phyloP scores from a whole-genome alignment of 2,888 invertebrate species.

The Sminthurides aquaticus region DNA sequence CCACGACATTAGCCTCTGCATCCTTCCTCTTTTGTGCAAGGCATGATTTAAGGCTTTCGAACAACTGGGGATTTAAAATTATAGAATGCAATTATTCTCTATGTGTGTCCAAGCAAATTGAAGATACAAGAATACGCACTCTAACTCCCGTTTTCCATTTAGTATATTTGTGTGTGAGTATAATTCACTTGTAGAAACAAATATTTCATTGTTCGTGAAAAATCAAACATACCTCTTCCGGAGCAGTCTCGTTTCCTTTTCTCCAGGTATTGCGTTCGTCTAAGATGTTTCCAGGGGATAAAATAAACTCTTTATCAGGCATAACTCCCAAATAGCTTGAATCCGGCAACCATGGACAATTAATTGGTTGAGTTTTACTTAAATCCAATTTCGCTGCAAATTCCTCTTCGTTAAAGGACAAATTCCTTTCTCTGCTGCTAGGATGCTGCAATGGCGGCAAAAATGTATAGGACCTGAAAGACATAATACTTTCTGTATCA shows the following conservation, averaged over 20 bases:
- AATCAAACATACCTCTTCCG: conserved; percentile 41
- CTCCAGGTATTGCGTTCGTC: conserved; percentile 35
- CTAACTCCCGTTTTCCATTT: no score
- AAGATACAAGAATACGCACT: no score
- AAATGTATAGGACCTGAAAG: conserved; percentile 18
- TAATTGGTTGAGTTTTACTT: neutral
- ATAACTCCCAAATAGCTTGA: neutral
- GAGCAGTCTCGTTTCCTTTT: conserved; percentile 37
- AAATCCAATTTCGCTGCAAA: neutral
- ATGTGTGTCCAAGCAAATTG: no score
- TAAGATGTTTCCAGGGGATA: conserved; percentile 39
- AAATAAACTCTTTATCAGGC: conserved; percentile 13
- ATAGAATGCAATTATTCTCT: no score
- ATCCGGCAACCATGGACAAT: neutral
- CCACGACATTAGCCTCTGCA: conserved; percentile 10
- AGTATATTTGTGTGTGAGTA: neutral
- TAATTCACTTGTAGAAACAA: neutral
- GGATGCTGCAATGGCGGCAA: conserved; percentile 5
- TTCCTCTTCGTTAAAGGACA: conserved; percentile 15
- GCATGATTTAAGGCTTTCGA: conserved; percentile 36
- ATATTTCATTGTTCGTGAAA: neutral
- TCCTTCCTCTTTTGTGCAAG: conserved; percentile 27
- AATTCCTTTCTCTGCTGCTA: conserved; percentile 2
- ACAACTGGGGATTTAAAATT: conserved; percentile 32
- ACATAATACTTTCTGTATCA: neutral